Conservation (phyloP, 2,113 vertebrate genomes). For the Motacilla alba region DNA sequence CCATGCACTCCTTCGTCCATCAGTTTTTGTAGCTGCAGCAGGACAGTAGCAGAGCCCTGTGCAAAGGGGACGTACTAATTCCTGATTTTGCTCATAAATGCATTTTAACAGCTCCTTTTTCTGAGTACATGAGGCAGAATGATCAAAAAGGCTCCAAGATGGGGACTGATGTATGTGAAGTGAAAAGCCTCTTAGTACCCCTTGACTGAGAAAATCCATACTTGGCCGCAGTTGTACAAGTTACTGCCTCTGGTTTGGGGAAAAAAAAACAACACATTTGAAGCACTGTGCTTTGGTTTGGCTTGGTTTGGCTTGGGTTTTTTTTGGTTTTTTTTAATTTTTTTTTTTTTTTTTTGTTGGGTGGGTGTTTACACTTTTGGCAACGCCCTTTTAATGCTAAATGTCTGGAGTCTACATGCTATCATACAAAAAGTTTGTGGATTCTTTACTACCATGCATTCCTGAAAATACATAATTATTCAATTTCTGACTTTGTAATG, state of each 20-base stretch:
- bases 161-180: neutral
- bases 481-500: neutral
- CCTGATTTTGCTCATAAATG: neutral
- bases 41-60: neutral
- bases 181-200: neutral
- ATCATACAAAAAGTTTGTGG: neutral
- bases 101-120: neutral
- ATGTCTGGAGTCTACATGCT: neutral
- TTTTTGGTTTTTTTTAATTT: neutral
- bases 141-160: neutral
- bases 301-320: neutral
- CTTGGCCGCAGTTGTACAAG: neutral
- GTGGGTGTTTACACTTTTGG: neutral
- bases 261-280: neutral
- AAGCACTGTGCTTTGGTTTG: neutral
- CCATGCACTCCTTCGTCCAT: fast-evolving
- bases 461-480: neutral
- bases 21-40: neutral
- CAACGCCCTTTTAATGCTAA: neutral
- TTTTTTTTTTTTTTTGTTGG: neutral
- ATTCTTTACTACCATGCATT: neutral
- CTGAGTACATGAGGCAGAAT: neutral
- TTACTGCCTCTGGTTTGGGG: neutral
- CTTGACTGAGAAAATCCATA: neutral
- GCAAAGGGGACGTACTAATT: neutral